Percentiles rank a stretch among this genome's conserved stretches.
Evolutionary conservation across 1,140 invertebrate genomes (phyloP).

Genomic region (Sycobia sp.): DNA sequence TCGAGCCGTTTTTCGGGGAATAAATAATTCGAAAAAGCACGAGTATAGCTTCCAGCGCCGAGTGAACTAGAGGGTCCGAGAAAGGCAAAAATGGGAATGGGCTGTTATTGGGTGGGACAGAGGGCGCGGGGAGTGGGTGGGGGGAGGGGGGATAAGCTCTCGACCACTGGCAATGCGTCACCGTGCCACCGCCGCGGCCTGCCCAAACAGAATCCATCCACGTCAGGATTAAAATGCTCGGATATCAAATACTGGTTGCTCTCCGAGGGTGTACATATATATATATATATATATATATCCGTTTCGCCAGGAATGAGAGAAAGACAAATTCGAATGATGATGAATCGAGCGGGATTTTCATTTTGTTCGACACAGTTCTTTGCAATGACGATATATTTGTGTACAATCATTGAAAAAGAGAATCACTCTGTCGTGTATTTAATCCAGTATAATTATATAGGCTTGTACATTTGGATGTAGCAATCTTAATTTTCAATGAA

Average conservation of each 20-base stretch:
- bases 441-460: no score
- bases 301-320: slow-evolving; percentile 37
- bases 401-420: no score
- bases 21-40: slow-evolving; percentile 11
- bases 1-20: not conserved
- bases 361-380: no score
- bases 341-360: not conserved
- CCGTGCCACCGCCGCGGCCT: slow-evolving; percentile 32
- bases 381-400: no score
- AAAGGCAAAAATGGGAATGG: no score
- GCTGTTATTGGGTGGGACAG: not conserved
- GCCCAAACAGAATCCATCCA: slow-evolving; percentile 61
- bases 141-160: not conserved
- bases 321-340: slow-evolving; percentile 44
- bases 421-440: no score
- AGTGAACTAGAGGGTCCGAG: no score
- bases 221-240: slow-evolving; percentile 61
- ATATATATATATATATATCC: not conserved
- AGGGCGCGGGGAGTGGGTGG: not conserved
- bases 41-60: not conserved
- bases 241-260: slow-evolving; percentile 52
- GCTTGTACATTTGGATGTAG: no score
- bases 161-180: slow-evolving; percentile 42
- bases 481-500: no score
- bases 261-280: not conserved